Evolutionary conservation across 2,888 invertebrate species (phyloP).

Genomic region (Dolomedes plantarius): DNA sequence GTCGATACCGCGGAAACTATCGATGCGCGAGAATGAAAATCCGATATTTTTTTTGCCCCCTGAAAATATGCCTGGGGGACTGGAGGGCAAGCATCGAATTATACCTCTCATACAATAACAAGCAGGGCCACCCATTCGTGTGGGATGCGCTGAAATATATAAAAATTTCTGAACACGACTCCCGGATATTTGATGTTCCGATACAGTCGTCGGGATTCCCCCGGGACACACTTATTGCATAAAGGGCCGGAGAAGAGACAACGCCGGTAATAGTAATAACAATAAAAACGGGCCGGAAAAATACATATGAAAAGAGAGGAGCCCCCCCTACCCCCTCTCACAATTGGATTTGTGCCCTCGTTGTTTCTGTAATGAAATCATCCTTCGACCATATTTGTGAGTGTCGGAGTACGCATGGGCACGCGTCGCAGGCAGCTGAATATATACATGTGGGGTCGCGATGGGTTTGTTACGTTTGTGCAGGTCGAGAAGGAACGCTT

Average conservation of each 20-base stretch:
- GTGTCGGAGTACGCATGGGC: slow-evolving; percentile 42
- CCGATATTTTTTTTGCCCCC: not conserved
- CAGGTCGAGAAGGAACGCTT: not conserved
- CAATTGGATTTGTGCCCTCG: no score
- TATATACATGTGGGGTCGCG: not conserved
- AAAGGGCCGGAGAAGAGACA: slow-evolving; percentile 53
- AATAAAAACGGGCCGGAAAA: slow-evolving; percentile 65
- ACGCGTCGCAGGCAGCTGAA: slow-evolving; percentile 29
- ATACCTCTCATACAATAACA: not conserved
- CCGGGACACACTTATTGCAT: slow-evolving; percentile 60
- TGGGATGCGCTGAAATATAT: slow-evolving; percentile 28
- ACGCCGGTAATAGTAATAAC: slow-evolving; percentile 69
- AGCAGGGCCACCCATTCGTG: not conserved
- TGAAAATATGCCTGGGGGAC: slow-evolving; percentile 13
- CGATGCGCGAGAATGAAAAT: not conserved
- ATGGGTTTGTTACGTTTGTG: not conserved
- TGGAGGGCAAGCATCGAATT: not conserved
- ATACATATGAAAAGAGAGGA: slow-evolving; percentile 67
- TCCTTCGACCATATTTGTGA: slow-evolving; percentile 34
- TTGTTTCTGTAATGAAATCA: slow-evolving; percentile 66
- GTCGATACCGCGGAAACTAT: not conserved
- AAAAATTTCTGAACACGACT: slow-evolving; percentile 70
- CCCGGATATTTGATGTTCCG: slow-evolving; percentile 57
- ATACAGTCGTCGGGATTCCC: slow-evolving; percentile 49
- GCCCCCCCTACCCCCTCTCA: slow-evolving; percentile 28